phyloP scores from a whole-genome alignment of 2,888 invertebrate species.

The Drosophila kokeensis region DNA sequence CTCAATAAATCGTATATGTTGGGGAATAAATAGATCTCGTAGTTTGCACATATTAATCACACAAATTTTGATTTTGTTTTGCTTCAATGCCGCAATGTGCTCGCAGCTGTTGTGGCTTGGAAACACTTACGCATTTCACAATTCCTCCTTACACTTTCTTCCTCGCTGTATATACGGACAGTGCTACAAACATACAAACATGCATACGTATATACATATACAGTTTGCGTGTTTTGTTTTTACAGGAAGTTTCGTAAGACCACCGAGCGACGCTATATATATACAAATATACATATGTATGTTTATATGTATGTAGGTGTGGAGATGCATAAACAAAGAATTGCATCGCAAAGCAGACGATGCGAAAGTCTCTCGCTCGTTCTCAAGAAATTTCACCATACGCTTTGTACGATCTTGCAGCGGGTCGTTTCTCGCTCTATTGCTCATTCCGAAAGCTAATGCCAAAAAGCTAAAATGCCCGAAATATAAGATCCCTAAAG shows the following conservation, averaged over 20 bases:
- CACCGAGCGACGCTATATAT: constrained; percentile 48
- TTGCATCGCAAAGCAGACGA: constrained; percentile 55
- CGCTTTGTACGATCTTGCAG: constrained; percentile 39
- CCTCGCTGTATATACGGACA: constrained; percentile 16
- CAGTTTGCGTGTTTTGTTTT: constrained; percentile 66
- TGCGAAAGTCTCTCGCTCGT: constrained; percentile 33
- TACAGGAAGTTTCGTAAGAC: constrained; percentile 68
- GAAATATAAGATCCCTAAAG: constrained; percentile 75
- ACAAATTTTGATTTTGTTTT: constrained; percentile 25
- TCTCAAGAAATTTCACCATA: constrained; percentile 55
- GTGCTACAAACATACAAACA: not conserved
- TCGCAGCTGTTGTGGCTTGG: constrained; percentile 49
- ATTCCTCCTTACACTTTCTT: constrained; percentile 35
- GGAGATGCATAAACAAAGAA: constrained; percentile 73
- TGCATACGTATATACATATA: constrained; percentile 10
- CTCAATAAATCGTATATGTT: not conserved
- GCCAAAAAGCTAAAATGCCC: constrained; percentile 51
- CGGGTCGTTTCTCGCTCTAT: constrained; percentile 43
- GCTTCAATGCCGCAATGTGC: constrained; percentile 39
- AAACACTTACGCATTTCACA: constrained; percentile 44
- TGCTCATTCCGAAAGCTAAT: constrained; percentile 56
- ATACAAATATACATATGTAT: not conserved
- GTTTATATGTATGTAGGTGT: constrained; percentile 11
- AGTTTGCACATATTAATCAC: constrained; percentile 13
- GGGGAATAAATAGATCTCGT: not conserved